A percentile compares a stretch with the other conserved stretches of the same genome.
These are phyloP conservation scores for Mayetiola destructor DNA, from an alignment of 2,888 invertebrate species.

Conservation along the genomic window DNA sequence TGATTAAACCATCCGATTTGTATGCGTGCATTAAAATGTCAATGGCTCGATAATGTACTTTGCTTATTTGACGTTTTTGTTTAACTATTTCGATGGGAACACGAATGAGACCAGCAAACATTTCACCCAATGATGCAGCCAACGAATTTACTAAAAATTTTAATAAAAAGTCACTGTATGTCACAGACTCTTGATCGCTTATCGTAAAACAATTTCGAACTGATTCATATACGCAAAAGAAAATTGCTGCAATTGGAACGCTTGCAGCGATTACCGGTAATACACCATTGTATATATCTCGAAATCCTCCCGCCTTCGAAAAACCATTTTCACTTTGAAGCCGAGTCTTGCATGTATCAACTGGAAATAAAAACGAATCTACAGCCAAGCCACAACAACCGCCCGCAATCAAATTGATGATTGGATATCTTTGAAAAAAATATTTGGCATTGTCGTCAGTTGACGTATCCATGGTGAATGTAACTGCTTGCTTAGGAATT, in stretches of 20 bases:
- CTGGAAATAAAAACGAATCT: conserved; percentile 74
- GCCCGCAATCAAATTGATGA: too few species aligned
- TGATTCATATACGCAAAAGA: not conserved
- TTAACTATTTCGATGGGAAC: conserved; percentile 96
- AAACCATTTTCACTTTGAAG: conserved; percentile 83
- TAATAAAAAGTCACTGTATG: not conserved
- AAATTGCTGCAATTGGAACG: conserved; percentile 42
- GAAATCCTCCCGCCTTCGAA: conserved; percentile 72
- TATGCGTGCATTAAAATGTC: conserved; percentile 46
- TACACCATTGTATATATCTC: conserved; percentile 65
- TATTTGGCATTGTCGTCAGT: too few species aligned
- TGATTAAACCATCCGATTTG: conserved; percentile 43
- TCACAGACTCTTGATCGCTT: too few species aligned
- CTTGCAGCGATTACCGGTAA: conserved; percentile 66
- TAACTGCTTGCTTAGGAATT: too few species aligned
- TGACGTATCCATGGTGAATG: too few species aligned
- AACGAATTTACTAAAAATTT: not conserved
- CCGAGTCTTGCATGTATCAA: conserved; percentile 92
- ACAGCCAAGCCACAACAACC: conserved; percentile 85
- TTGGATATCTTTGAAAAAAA: too few species aligned
- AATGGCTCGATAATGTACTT: conserved; percentile 33
- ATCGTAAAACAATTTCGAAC: not conserved
- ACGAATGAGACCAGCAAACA: conserved; percentile 64
- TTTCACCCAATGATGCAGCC: conserved; percentile 2
- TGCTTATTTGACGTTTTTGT: conserved; percentile 73